These are phyloP conservation scores for Ochropleura leucogaster DNA, from an alignment of 2,888 invertebrate species.

Conservation along the genomic window DNA sequence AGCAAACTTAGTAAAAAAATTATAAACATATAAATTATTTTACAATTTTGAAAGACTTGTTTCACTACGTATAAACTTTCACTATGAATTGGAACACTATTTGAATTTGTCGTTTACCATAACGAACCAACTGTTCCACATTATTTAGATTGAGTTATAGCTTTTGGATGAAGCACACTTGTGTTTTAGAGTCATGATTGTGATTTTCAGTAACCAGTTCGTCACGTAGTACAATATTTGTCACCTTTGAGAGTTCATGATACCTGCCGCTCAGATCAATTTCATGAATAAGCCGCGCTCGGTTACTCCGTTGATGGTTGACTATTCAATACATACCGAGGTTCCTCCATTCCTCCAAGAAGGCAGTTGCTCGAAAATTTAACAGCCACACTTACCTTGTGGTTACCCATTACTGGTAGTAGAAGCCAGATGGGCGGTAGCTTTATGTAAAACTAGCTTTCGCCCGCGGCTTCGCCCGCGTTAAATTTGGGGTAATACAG, in stretches of 20 bases:
- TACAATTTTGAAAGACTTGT: not conserved
- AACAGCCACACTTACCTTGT: too few species aligned
- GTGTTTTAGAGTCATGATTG: not conserved
- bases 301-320: too few species aligned
- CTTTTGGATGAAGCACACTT: not conserved
- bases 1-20: not conserved
- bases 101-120: not conserved
- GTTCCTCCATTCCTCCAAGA: too few species aligned
- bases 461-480: too few species aligned
- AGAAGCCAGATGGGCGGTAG: too few species aligned
- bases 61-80: not conserved
- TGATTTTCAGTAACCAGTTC: not conserved
- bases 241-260: not conserved
- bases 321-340: too few species aligned
- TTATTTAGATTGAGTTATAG: not conserved
- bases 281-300: too few species aligned
- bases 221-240: not conserved
- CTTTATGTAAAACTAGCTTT: too few species aligned
- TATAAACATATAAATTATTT: not conserved
- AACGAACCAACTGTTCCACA: not conserved
- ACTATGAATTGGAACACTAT: not conserved
- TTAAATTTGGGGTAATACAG: too few species aligned
- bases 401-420: too few species aligned
- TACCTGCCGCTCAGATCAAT: too few species aligned
- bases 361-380: too few species aligned